phyloP scores from a whole-genome alignment of 1,140 invertebrate genomes.

The Gerris buenoi region DNA sequence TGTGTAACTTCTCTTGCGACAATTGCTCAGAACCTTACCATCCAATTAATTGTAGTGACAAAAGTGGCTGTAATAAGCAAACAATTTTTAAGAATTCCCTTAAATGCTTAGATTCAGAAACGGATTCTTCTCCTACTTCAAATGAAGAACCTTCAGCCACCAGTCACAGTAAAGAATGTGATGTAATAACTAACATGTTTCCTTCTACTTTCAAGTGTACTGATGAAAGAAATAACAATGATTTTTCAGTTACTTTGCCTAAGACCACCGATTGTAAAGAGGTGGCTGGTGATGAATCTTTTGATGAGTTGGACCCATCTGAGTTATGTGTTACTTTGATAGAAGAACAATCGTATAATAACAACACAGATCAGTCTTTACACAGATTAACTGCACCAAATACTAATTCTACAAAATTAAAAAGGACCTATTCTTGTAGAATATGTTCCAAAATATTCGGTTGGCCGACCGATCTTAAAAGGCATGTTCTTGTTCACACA shows the following conservation, averaged over 20 bases:
- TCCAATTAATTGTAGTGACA: background rate
- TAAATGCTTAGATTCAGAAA: too few relatives aligned
- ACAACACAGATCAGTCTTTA: background rate
- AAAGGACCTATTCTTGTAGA: slow-evolving; percentile 25
- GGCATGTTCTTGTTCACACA: slow-evolving; percentile 58
- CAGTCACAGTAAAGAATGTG: slow-evolving; percentile 3
- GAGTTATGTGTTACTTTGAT: slow-evolving; percentile 24
- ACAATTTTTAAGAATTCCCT: background rate
- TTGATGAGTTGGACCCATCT: slow-evolving; percentile 24
- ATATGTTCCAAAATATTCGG: slow-evolving; percentile 28
- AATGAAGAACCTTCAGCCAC: slow-evolving; percentile 2
- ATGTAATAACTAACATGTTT: slow-evolving; percentile 16
- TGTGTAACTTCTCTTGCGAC: background rate
- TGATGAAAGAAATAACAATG: slow-evolving; percentile 21
- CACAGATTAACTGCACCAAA: slow-evolving; percentile 16
- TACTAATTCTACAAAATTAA: background rate
- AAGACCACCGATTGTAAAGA: slow-evolving; percentile 7
- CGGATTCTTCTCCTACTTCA: background rate
- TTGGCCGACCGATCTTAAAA: slow-evolving; percentile 30
- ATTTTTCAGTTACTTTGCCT: background rate
- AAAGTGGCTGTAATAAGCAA: background rate
- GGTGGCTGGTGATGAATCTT: slow-evolving; percentile 5
- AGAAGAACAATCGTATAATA: slow-evolving; percentile 18
- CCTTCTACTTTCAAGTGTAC: slow-evolving; percentile 25
- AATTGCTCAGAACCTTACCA: background rate